Conservation (phyloP, 2,888 invertebrate genomes). For the Conistra vaccinii region DNA sequence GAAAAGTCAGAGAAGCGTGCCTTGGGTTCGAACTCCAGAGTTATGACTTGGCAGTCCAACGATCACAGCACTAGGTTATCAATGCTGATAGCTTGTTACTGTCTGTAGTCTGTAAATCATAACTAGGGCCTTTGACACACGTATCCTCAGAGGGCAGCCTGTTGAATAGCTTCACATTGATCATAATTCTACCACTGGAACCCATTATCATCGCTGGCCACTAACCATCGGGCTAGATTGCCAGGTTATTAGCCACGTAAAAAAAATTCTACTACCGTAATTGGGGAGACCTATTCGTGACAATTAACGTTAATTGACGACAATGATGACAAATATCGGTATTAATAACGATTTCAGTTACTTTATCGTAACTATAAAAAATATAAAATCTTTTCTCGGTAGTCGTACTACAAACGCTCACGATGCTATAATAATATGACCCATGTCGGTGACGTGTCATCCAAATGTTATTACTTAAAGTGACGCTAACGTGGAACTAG, state of each 20-base stretch:
- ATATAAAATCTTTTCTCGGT: neutral
- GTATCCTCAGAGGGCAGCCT: too few species aligned
- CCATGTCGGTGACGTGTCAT: conserved; percentile 75
- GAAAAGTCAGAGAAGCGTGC: too few species aligned
- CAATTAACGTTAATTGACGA: neutral
- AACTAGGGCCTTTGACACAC: neutral
- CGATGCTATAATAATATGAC: conserved; percentile 74
- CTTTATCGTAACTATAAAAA: neutral
- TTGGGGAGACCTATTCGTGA: neutral
- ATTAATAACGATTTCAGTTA: too few species aligned
- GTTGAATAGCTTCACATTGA: too few species aligned
- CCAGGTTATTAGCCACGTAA: too few species aligned
- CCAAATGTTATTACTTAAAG: conserved; percentile 71
- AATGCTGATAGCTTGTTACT: neutral
- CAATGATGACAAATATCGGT: neutral
- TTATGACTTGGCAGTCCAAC: too few species aligned
- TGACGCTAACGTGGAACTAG: conserved; percentile 51
- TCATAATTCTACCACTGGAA: neutral
- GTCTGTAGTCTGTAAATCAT: too few species aligned
- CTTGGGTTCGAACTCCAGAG: too few species aligned
- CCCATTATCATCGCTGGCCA: neutral
- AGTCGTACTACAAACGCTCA: conserved; percentile 61
- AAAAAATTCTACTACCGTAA: too few species aligned
- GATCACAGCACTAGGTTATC: too few species aligned
- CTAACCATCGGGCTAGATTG: too few species aligned